Evolutionary conservation across 2,113 vertebrate genomes (phyloP).

Genomic region (Hemiprocne comata): DNA sequence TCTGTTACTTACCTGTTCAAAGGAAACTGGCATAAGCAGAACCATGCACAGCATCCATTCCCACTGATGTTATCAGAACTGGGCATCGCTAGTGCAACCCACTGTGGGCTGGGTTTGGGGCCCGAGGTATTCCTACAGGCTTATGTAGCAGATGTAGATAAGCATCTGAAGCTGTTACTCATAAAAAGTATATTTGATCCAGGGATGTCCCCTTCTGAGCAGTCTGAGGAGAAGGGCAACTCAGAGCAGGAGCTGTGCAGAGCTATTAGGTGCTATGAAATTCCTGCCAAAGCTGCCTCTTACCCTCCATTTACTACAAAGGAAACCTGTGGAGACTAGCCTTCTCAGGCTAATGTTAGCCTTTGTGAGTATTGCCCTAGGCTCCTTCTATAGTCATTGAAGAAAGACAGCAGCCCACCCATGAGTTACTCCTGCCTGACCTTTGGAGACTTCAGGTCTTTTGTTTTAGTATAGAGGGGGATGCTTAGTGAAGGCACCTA

Average conservation of each 20-base stretch:
- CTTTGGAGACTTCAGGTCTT: not conserved
- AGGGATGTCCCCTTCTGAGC: not conserved
- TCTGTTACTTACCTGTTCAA: not conserved
- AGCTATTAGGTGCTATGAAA: not conserved
- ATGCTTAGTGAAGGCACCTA: not conserved
- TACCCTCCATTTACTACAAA: not conserved
- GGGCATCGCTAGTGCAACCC: not conserved
- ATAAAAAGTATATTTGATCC: not conserved
- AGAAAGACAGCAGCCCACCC: not conserved
- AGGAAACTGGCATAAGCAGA: not conserved
- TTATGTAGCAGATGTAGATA: not conserved
- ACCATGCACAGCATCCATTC: rapidly evolving
- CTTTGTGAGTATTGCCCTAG: not conserved
- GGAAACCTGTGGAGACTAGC: not conserved
- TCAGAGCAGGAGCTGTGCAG: not conserved
- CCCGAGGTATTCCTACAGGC: not conserved
- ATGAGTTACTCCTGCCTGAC: not conserved
- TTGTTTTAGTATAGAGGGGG: not conserved
- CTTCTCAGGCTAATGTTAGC: not conserved
- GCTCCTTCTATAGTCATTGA: not conserved
- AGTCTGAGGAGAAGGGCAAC: not conserved
- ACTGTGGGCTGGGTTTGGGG: not conserved
- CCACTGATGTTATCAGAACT: not conserved
- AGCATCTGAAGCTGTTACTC: not conserved
- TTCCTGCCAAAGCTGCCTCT: conserved; percentile 19